phyloP scores from a whole-genome alignment of 2,888 invertebrate species.

The Caenorhabditis auriculariae region DNA sequence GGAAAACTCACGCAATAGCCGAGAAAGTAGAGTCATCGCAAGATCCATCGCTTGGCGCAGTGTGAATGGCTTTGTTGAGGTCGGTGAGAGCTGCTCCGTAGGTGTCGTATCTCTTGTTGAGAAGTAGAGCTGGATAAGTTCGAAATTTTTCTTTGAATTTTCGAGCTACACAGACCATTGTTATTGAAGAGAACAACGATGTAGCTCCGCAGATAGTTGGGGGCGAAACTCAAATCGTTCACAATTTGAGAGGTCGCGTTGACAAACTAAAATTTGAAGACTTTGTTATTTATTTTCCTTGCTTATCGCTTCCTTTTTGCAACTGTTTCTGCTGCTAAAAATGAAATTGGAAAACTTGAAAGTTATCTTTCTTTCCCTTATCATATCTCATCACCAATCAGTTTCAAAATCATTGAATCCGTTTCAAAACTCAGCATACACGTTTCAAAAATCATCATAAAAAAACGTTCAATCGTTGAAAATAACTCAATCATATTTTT shows the following conservation, averaged over 20 bases:
- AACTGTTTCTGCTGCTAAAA: no score
- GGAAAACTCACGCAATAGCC: constrained; percentile 24
- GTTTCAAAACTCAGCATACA: no score
- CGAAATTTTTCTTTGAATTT: not conserved
- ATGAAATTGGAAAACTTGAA: no score
- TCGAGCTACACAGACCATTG: constrained; percentile 23
- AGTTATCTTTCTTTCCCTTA: no score
- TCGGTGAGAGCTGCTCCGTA: constrained; percentile 17
- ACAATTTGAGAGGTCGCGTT: constrained; percentile 14
- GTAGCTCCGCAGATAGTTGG: constrained; percentile 40
- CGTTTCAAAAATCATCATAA: no score
- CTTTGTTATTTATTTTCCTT: no score
- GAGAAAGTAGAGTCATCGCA: constrained; percentile 39
- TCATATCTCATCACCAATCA: no score
- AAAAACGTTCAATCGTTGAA: no score
- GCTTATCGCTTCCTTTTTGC: not conserved
- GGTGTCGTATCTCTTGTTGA: constrained; percentile 17
- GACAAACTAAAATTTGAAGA: constrained; percentile 6
- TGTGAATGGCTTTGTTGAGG: constrained; percentile 19
- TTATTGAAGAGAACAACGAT: constrained; percentile 48
- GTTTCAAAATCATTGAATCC: no score
- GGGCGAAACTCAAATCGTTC: constrained; percentile 25
- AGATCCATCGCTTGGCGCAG: constrained; percentile 20
- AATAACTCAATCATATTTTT: not conserved
- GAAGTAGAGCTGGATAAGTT: constrained; percentile 27